Base-by-base conservation (phyloP, 2,888 invertebrate species). In the Thecophora atra region DNA sequence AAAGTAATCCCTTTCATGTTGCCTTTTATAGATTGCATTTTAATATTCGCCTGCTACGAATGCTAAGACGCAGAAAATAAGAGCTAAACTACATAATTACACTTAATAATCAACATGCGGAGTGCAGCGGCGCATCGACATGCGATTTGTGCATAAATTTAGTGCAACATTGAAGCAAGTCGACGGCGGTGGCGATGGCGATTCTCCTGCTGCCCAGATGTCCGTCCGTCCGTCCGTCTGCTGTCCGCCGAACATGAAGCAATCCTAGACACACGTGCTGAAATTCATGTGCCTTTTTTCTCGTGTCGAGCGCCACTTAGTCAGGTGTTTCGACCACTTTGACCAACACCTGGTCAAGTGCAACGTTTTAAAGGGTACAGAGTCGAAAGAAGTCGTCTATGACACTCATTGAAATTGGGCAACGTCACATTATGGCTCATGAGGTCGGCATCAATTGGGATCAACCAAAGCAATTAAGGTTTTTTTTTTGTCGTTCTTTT, bases 81-180 rank as follows among this genome's bases (percentile, higher is more conserved):
- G 17, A 11, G n/a, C 19, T 17, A 19, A n/a, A 17, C n/a, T 51
- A 51, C 7, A 26, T 60, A 60, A 60, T 62, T 62, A 30, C 28
- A 30, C 15, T 62, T 62, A 62, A 62, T 62, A 62, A 37, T 62
- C 62, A n/a, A 15, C 19, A 17, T 54, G 19, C 54, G 11, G 54
- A 13, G 51, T 47, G 8, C 47, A 19, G 21, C n/a, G 7, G 28
- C 62, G 37, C 13, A 62, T 54, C 62, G 62, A 62, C 62, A 62
- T 37, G 62, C 62, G 28, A 62, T 37, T 26, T 21, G 19, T 54
- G 62, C 62, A 37, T 62, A 30, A 62, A 62, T 19, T 62, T 62
- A 7, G 37, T 13, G n/a, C 30, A 7, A 19, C 11, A 17, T 15
- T 19, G 3, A 37, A 37, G 21, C 54, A 54, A 19, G 19, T 21